Evolutionary conservation across 2,113 vertebrate species (phyloP).

Genomic region (Phalacrocorax aristotelis): DNA sequence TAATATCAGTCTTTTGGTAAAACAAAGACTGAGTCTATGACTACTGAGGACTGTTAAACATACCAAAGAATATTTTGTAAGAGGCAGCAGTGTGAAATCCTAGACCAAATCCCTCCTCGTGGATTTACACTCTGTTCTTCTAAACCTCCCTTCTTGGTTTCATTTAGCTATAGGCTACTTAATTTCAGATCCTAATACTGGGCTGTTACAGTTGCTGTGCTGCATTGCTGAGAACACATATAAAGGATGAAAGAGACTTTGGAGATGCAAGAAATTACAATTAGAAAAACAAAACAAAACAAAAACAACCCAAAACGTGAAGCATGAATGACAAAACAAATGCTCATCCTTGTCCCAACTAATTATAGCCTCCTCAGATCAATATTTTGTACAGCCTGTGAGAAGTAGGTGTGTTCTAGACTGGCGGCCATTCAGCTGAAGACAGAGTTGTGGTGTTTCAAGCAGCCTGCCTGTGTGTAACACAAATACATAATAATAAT

Average conservation of each 20-base stretch:
- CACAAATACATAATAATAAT: background rate
- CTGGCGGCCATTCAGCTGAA: background rate
- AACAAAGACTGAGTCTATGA: background rate
- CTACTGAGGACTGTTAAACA: background rate
- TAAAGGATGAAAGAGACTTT: background rate
- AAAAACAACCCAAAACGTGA: background rate
- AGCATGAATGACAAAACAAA: background rate
- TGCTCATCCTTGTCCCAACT: background rate
- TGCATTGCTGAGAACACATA: background rate
- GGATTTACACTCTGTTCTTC: background rate
- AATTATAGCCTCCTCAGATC: background rate
- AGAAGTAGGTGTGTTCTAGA: background rate
- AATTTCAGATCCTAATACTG: background rate
- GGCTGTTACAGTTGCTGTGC: background rate
- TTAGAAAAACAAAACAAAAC: accelerated
- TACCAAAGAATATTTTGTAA: background rate
- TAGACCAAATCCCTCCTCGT: background rate
- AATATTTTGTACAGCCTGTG: background rate
- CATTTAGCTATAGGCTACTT: background rate
- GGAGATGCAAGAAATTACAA: background rate
- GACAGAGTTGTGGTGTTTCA: background rate
- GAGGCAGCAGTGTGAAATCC: background rate
- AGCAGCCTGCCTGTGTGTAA: background rate
- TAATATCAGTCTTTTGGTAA: background rate
- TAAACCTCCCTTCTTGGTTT: background rate